phyloP scores from a whole-genome alignment of 2,888 invertebrate genomes.

The Biston betularia region DNA sequence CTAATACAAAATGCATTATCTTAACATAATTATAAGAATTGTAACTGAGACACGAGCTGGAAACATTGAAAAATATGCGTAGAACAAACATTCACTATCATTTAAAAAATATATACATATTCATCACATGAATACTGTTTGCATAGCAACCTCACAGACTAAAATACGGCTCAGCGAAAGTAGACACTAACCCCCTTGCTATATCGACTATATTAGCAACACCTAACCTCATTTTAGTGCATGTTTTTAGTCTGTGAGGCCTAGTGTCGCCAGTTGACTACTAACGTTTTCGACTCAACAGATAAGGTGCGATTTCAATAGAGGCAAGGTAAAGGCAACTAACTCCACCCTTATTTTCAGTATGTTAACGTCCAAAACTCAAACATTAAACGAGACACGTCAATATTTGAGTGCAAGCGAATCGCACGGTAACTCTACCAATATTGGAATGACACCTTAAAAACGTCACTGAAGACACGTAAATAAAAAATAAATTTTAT shows the following conservation, averaged over 20 bases:
- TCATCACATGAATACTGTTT: constrained; percentile 22
- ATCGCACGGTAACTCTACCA: background rate
- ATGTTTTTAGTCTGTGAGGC: constrained; percentile 4
- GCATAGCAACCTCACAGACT: constrained; percentile 3
- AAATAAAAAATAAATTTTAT: constrained; percentile 47
- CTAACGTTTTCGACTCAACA: background rate
- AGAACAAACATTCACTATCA: constrained; percentile 16
- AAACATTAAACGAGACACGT: too few species aligned
- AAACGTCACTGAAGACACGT: constrained; percentile 15
- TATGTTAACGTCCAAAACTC: too few species aligned
- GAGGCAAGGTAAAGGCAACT: too few species aligned
- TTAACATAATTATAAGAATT: background rate
- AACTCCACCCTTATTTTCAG: too few species aligned
- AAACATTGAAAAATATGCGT: background rate
- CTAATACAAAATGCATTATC: background rate
- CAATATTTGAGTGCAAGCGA: background rate
- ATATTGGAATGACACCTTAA: background rate
- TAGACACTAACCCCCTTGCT: background rate
- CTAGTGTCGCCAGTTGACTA: constrained; percentile 1
- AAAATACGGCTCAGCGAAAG: background rate
- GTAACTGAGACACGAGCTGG: background rate
- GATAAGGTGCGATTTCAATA: background rate
- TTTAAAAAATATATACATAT: constrained; percentile 8
- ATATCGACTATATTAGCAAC: background rate
- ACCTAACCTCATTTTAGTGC: background rate